Percentiles rank a stretch among this genome's conserved stretches.
These are phyloP conservation scores for Typhlomys cinereus DNA, from an alignment of 2,113 vertebrate species.

Conservation along the genomic window DNA sequence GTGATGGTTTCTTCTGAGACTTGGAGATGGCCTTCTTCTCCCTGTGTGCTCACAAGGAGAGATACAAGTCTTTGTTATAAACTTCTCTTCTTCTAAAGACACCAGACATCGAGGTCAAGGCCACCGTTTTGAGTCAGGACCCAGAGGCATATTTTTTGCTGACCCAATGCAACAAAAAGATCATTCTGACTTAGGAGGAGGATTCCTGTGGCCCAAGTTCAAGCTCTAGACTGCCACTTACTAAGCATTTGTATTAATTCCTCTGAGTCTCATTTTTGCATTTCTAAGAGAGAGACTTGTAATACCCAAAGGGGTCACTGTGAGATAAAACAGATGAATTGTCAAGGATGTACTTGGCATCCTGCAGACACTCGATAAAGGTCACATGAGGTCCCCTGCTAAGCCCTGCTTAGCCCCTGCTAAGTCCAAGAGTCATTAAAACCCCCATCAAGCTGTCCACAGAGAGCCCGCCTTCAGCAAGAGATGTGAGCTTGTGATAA, in stretches of 20 bases:
- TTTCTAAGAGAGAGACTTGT: not conserved
- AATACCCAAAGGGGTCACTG: not conserved
- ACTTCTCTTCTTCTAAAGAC: not conserved
- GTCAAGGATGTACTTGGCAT: not conserved
- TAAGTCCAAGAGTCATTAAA: not conserved
- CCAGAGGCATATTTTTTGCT: not conserved
- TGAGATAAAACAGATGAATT: not conserved
- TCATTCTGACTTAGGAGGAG: not conserved
- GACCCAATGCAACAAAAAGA: not conserved
- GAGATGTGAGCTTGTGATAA: not conserved
- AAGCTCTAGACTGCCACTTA: not conserved
- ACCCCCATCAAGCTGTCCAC: rapidly evolving
- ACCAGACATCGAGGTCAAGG: not conserved
- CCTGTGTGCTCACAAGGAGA: not conserved
- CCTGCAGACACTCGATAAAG: not conserved
- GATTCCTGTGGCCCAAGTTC: not conserved
- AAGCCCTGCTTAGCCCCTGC: not conserved
- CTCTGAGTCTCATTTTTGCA: not conserved
- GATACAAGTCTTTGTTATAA: not conserved
- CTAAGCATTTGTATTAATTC: not conserved
- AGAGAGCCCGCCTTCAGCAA: not conserved
- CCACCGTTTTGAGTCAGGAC: not conserved
- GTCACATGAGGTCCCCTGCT: no score
- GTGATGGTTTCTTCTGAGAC: not conserved
- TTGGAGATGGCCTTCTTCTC: not conserved